Conservation (phyloP, 1,140 invertebrate genomes). For the Gonatopus flavifemur region DNA sequence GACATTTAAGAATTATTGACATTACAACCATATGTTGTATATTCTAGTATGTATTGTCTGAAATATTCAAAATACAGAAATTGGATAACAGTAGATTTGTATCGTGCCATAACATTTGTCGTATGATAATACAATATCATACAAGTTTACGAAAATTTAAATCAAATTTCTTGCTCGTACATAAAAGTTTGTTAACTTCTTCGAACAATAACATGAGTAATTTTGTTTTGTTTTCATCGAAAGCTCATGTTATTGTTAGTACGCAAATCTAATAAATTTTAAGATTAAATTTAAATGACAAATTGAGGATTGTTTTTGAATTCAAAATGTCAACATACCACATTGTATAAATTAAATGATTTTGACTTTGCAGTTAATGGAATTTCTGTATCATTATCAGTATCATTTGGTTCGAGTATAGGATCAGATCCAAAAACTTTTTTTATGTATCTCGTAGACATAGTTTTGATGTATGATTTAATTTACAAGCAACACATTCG, state of each 20-base stretch:
- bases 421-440: conserved; percentile 28
- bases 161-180: too few relatives aligned
- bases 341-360: conserved; percentile 25
- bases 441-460: conserved; percentile 35
- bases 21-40: too few relatives aligned
- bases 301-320: background rate
- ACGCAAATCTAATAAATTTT: background rate
- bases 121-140: too few relatives aligned
- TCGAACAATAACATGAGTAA: background rate
- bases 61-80: too few relatives aligned
- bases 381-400: conserved; percentile 14
- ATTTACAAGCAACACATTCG: too few relatives aligned
- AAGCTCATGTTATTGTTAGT: background rate
- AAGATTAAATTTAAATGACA: background rate
- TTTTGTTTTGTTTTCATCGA: background rate
- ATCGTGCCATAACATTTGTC: too few relatives aligned
- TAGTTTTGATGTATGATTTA: too few relatives aligned
- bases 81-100: too few relatives aligned
- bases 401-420: conserved; percentile 9
- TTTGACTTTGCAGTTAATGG: conserved; percentile 20
- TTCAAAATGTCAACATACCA: conserved; percentile 15
- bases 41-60: too few relatives aligned
- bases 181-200: background rate
- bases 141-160: too few relatives aligned
- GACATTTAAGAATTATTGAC: too few relatives aligned